Evolutionary conservation across 2,797 vertebrate species (phyloP).

Genomic region (Anableps anableps): DNA sequence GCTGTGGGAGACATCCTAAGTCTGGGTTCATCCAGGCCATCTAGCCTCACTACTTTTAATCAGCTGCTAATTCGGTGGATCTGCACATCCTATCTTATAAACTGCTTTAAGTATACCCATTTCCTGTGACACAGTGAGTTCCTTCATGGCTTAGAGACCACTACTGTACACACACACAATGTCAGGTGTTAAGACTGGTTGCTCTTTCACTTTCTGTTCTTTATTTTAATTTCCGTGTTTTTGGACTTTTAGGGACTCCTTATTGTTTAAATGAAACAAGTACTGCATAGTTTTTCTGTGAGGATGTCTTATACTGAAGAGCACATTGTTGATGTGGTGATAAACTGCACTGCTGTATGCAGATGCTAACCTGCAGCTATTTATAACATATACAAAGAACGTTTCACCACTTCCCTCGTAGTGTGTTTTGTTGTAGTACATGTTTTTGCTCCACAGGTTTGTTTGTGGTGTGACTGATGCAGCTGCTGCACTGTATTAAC

Average conservation of each 20-base stretch:
- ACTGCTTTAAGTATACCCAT: constrained; percentile 5
- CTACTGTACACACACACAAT: neutral
- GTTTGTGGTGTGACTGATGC: constrained; percentile 41
- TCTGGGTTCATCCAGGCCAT: constrained; percentile 7
- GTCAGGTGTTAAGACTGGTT: constrained; percentile 1
- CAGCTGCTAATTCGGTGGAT: constrained; percentile 6
- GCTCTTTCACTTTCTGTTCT: neutral
- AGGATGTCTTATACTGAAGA: neutral
- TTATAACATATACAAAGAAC: constrained; percentile 24
- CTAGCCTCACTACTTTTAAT: constrained; percentile 9
- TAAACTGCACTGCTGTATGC: constrained; percentile 3
- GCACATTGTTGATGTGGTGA: neutral
- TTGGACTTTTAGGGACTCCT: neutral
- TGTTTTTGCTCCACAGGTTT: constrained; percentile 38
- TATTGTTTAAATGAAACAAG: neutral
- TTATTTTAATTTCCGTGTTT: neutral
- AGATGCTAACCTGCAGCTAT: constrained; percentile 30
- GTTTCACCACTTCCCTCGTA: constrained; percentile 37
- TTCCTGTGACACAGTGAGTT: constrained; percentile 1
- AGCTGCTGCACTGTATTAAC: constrained; percentile 45
- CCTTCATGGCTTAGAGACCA: neutral
- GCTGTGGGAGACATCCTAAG: neutral
- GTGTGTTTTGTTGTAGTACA: constrained; percentile 11
- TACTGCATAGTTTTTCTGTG: neutral
- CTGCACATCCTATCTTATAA: neutral